phyloP scores from a whole-genome alignment of 1,140 invertebrate species.

The Apis dorsata region DNA sequence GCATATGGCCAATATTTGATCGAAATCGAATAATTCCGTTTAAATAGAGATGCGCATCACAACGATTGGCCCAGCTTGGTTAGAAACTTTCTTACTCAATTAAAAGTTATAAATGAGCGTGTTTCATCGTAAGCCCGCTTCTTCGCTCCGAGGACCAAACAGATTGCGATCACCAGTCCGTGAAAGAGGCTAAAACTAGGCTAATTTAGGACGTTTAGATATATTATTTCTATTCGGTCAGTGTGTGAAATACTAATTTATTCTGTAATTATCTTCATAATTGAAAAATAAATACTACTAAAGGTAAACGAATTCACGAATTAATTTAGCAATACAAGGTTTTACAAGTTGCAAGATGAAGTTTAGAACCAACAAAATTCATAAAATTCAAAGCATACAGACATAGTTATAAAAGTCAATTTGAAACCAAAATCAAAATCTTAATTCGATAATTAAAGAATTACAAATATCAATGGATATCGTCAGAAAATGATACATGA shows the following conservation, averaged over 20 bases:
- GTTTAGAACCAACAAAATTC: too few relatives aligned
- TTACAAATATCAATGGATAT: too few relatives aligned
- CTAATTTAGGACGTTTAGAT: slow-evolving; percentile 29
- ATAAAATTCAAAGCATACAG: too few relatives aligned
- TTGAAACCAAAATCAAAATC: too few relatives aligned
- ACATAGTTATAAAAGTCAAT: too few relatives aligned
- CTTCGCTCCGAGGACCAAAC: slow-evolving; percentile 43
- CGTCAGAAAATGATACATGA: too few relatives aligned
- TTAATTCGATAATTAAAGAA: too few relatives aligned
- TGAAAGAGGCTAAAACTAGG: slow-evolving; percentile 40
- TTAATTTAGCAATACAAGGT: too few relatives aligned
- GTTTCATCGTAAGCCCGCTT: slow-evolving; percentile 53
- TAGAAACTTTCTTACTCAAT: slow-evolving; percentile 65
- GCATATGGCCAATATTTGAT: slow-evolving; percentile 32
- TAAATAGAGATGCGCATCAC: slow-evolving; percentile 15
- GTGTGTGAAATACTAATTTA: not conserved
- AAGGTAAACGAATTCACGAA: too few relatives aligned
- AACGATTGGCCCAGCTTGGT: slow-evolving; percentile 39
- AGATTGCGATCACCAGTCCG: slow-evolving; percentile 36
- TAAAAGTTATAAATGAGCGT: slow-evolving; percentile 70
- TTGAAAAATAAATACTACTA: not conserved
- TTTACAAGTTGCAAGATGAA: too few relatives aligned
- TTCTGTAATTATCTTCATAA: not conserved
- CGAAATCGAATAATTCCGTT: slow-evolving; percentile 31
- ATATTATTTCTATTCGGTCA: not conserved